Base-by-base conservation (phyloP, 2,797 vertebrate genomes). In the Melanotaenia trifasciata region DNA sequence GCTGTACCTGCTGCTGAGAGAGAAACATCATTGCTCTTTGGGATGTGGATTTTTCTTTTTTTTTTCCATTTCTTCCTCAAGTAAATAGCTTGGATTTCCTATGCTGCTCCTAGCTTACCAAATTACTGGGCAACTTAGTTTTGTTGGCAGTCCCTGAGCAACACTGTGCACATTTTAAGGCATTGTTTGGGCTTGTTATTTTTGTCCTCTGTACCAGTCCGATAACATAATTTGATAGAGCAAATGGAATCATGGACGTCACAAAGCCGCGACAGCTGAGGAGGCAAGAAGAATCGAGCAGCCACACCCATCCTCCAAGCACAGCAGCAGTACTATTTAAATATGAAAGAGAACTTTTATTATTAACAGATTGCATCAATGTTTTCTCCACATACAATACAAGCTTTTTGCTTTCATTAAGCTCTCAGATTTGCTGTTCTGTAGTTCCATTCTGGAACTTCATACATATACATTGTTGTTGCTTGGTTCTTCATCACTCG, bases 1-100 rank as follows among this genome's bases (percentile, higher is more conserved):
- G 92, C 93, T 93, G 81, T 94, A 94, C 93, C 94, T 94, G 93
- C 93, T 90, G 90, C 92, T 89, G 56, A 80, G 86, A 83, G 89
- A 91, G 84, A 88, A 84, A 90, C 91, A 90, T 86, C 86, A 84
- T 89, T 88, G 81, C 84, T 89, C 84, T 69, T 80, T 87, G 90
- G 93, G 81, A 89, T 83, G 62, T 80, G 70, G 56, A 65, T 57
- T 62, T 53, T 30, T 11, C 13, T 10, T 7, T 67, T 74, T 74
- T 81, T 71, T 66, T 64, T 69, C 65, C 9, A n/a, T 5, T 64
- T 74, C 70, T 66, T 72, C 72, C 72, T 68, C 78, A 81, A 75
- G 86, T 90, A 89, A 92, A 91, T 88, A 91, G 81, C 56, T 81
- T 65, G 82, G 86, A 86, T 87, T 87, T 90, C 89, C 90, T 90